Conservation (phyloP, 2,888 invertebrate species). For the Tipula lateralis region DNA sequence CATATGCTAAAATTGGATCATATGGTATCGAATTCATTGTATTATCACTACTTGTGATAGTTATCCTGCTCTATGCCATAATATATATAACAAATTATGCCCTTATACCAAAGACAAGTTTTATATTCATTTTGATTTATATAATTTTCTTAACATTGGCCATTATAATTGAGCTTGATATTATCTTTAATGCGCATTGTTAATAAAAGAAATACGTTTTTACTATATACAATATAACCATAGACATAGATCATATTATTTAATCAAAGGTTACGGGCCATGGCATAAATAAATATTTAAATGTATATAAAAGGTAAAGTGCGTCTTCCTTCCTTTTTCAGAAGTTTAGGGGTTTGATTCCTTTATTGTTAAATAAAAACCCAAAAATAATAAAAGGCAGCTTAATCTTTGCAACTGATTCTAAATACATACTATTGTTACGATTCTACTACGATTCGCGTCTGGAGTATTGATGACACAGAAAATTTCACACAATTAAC, state of each 20-base stretch:
- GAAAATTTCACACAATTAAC: too few species aligned
- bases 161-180: conserved; percentile 65
- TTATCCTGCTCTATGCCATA: conserved; percentile 58
- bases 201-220: not conserved
- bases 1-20: conserved; percentile 62
- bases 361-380: too few species aligned
- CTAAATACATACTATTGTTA: too few species aligned
- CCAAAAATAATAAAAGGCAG: too few species aligned
- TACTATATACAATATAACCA: not conserved
- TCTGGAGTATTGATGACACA: too few species aligned
- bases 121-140: conserved; percentile 59
- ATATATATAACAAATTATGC: conserved; percentile 60
- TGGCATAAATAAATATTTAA: not conserved
- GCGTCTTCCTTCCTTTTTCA: not conserved
- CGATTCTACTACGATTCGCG: too few species aligned
- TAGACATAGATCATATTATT: not conserved
- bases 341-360: too few species aligned
- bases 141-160: conserved; percentile 63
- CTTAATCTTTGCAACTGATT: too few species aligned
- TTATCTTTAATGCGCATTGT: conserved; percentile 50
- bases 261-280: not conserved
- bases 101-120: conserved; percentile 60
- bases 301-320: not conserved
- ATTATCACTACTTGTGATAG: conserved; percentile 65
- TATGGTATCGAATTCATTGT: conserved; percentile 71